Evolutionary conservation across 2,113 vertebrate species (phyloP), one percentile per base, ranked within the genome.

Genomic region (Probosciger aterrimus): DNA sequence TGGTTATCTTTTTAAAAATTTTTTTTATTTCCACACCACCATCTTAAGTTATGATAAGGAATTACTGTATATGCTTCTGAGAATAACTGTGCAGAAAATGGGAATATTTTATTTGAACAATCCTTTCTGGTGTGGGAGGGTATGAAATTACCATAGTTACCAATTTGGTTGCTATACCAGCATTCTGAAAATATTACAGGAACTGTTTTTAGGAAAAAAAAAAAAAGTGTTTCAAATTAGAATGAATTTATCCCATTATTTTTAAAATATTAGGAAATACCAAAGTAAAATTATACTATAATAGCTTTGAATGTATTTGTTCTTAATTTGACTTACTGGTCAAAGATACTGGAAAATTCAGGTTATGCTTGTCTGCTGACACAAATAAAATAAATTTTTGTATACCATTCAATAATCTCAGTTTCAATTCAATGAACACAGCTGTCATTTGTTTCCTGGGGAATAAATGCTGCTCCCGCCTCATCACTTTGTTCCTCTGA

Each of bases 361-460:
- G 37, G 7, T 73, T 46, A 9, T 33, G 23, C 31, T n/a, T 77
- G 19, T 37, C 46, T 83, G 9, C 11, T 86, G 55, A 68, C 37
- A 47, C 4, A 86, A 67, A 70, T 39, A 31, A 70, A 84, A 60
- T 11, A n/a, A 7, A 17, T 12, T 30, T 76, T 41, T 73, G 3
- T 62, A 16, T 92, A 28, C 37, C 25, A 27, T 69, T 90, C 85
- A 94, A 86, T 92, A 86, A 95, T 65, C 60, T 59, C 31, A 50
- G 9, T 95, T 84, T 28, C n/a, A 37, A 68, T 95, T 86, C 50
- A 77, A 82, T 84, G 17, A 92, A 75, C 28, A 47, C 95, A 97
- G 96, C 50, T 97, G n/a, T 97, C 97, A 43, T 93, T 95, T 78
- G 50, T 30, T 89, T 90, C 96, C 74, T 94, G 94, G 91, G 60